phyloP scores from a whole-genome alignment of 2,888 invertebrate genomes.

The Melitaea athalia region DNA sequence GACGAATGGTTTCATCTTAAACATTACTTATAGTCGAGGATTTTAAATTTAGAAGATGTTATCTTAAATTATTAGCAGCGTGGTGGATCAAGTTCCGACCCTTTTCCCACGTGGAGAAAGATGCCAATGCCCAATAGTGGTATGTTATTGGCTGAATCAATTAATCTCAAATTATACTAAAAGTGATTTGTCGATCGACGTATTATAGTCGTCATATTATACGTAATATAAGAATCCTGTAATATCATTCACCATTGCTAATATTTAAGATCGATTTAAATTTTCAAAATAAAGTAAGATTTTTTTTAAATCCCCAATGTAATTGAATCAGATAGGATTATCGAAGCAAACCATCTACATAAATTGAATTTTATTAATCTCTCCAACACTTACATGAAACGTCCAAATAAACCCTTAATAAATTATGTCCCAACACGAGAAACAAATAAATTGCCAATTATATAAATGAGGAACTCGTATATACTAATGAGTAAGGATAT shows the following conservation, averaged over 20 bases:
- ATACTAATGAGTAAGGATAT: slow-evolving; percentile 12
- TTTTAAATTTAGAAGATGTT: neutral
- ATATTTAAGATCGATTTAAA: too few relatives aligned
- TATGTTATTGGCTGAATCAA: too few relatives aligned
- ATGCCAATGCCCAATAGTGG: too few relatives aligned
- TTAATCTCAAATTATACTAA: too few relatives aligned
- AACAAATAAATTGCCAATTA: slow-evolving; percentile 33
- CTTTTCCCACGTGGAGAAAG: too few relatives aligned
- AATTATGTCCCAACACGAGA: slow-evolving; percentile 17
- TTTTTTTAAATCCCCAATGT: neutral
- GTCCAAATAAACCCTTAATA: slow-evolving; percentile 10
- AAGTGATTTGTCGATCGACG: too few relatives aligned
- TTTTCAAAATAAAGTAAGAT: too few relatives aligned
- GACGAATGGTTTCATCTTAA: slow-evolving; percentile 31
- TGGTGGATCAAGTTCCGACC: too few relatives aligned
- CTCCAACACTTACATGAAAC: slow-evolving; percentile 9
- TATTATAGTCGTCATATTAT: too few relatives aligned
- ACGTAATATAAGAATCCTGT: too few relatives aligned
- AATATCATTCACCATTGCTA: too few relatives aligned
- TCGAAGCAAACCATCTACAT: neutral
- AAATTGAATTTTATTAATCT: slow-evolving; percentile 8
- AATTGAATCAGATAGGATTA: neutral
- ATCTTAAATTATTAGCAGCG: too few relatives aligned
- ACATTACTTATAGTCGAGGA: slow-evolving; percentile 4
- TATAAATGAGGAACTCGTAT: slow-evolving; percentile 25